Base-by-base conservation (phyloP, 2,797 vertebrate species). In the Poecilia velifera region DNA sequence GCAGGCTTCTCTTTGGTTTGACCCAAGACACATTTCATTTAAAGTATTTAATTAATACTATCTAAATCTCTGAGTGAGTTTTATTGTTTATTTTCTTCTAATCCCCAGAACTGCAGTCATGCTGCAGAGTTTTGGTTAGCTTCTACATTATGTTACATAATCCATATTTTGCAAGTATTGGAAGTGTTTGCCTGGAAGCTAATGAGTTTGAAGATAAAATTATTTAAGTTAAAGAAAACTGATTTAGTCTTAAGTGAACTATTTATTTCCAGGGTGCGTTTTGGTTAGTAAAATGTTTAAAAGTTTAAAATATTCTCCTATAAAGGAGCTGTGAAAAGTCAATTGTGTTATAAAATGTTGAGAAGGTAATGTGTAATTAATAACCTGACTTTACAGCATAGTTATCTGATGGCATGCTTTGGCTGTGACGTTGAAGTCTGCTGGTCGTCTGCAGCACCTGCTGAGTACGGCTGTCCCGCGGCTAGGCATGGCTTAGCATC, bases 361-460 rank as follows among this genome's bases (percentile, higher is more conserved):
- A 43, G 72, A 59, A 28, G 12, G 18, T 64, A 46, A 14, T 51
- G 4, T 72, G 64, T 75, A 55, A 76, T 41, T 82, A 70, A 81
- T 79, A 51, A 36, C 39, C 31, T 39, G 73, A 77, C 64, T 83
- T 28, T 79, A 68, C 79, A 71, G 74, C 22, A 77, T 20, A 74
- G 79, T 57, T 70, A 78, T 85, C 79, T 83, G 62, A 51, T 89
- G 77, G 85, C 79, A 79, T 75, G 75, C 70, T 79, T 34, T 9
- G 36, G 80, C 70, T 46, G 76, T 85, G 53, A 64, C 57, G n/a
- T 43, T 74, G 25, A 10, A 72, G 75, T 77, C 68, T 75, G 82
- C 77, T 73, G 77, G 74, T 80, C 31, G 76, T 86, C 77, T 81
- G 70, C 51, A 77, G 45, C 82, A 80, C 89, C 83, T 41, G 28